Evolutionary conservation across 2,797 vertebrate species (phyloP).

Genomic region (Sardinella longiceps): DNA sequence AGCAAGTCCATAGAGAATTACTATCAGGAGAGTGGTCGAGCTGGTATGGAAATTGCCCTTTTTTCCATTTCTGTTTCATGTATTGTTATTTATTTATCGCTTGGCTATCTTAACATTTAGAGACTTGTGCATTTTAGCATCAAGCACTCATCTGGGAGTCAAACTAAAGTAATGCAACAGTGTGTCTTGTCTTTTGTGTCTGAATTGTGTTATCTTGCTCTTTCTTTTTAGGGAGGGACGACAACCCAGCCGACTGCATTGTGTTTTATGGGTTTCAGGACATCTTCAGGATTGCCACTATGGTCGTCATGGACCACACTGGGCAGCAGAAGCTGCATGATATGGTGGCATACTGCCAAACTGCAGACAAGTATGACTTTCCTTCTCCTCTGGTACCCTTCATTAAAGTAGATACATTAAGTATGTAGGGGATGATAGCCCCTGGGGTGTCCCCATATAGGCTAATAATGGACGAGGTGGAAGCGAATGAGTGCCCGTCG

Average conservation of each 20-base stretch:
- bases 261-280: slow-evolving; percentile 92
- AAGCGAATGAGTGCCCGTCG: too few species aligned
- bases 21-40: slow-evolving; percentile 97
- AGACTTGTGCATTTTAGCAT: too few species aligned
- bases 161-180: not conserved
- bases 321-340: slow-evolving; percentile 93
- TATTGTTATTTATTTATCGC: not conserved
- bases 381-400: not conserved
- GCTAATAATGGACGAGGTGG: too few species aligned
- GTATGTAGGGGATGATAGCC: too few species aligned
- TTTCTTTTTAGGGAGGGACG: slow-evolving; percentile 80
- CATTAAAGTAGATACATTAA: too few species aligned
- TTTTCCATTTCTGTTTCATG: not conserved
- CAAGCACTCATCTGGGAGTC: too few species aligned
- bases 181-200: not conserved
- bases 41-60: slow-evolving; percentile 75
- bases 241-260: slow-evolving; percentile 88
- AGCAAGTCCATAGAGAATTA: slow-evolving; percentile 99
- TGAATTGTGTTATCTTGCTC: not conserved
- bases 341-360: slow-evolving; percentile 94
- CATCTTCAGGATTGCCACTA: slow-evolving; percentile 92
- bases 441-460: too few species aligned
- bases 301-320: slow-evolving; percentile 98
- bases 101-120: too few species aligned
- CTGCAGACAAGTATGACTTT: slow-evolving; percentile 74